These are phyloP conservation scores for Ypsolopha scabrella DNA, from an alignment of 2,888 invertebrate genomes.

Conservation along the genomic window DNA sequence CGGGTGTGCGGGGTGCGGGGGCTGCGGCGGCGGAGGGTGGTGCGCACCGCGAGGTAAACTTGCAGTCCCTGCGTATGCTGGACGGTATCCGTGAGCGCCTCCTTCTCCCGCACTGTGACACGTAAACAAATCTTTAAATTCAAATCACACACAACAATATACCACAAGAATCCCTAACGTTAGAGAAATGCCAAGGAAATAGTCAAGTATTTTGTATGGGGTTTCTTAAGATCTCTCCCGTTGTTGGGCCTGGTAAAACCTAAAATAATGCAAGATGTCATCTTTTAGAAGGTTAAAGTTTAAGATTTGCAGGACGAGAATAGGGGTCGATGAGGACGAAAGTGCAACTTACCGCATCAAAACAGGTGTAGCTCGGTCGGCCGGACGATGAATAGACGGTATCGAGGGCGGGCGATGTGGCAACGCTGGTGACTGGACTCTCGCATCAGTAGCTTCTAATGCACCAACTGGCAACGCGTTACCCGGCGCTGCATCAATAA, in stretches of 20 bases:
- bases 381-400: slow-evolving; percentile 28
- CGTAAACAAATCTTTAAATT: no score
- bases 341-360: slow-evolving; percentile 33
- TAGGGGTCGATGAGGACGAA: neutral
- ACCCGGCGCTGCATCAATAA: slow-evolving; percentile 16
- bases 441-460: slow-evolving; percentile 50
- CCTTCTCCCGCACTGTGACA: slow-evolving; percentile 3
- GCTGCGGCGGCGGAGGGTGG: slow-evolving; percentile 29
- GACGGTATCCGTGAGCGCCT: slow-evolving; percentile 1
- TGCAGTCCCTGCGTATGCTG: slow-evolving; percentile 40
- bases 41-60: slow-evolving; percentile 62
- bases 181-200: no score
- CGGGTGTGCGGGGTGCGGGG: slow-evolving; percentile 12
- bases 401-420: slow-evolving; percentile 46
- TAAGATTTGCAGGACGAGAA: no score
- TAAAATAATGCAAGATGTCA: no score
- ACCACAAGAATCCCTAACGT: no score
- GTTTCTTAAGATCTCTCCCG: no score
- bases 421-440: slow-evolving; percentile 56
- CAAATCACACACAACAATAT: neutral
- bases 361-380: slow-evolving; percentile 48
- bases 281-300: no score
- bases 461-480: slow-evolving; percentile 40
- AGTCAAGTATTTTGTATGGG: no score
- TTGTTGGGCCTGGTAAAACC: no score